Percentiles rank a stretch among this genome's conserved stretches.
These are phyloP conservation scores for Anthrax anthrax DNA, from an alignment of 2,888 invertebrate species.

Conservation along the genomic window DNA sequence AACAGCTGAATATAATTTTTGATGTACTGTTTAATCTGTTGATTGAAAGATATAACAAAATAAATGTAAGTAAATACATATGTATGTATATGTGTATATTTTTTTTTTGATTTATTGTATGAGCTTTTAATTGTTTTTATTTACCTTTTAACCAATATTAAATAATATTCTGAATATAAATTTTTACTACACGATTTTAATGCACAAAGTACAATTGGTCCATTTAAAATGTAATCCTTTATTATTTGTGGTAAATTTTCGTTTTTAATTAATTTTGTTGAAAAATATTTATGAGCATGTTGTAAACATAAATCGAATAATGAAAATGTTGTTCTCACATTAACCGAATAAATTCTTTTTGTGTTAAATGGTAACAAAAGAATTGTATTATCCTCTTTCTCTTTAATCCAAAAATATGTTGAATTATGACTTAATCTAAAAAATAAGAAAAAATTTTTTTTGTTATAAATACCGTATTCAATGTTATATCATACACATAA, in stretches of 20 bases:
- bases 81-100: too few relatives aligned
- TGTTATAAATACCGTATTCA: too few relatives aligned
- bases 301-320: not conserved
- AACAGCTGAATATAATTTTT: constrained; percentile 24
- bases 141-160: constrained; percentile 30
- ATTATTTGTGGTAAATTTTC: not conserved
- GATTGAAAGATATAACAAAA: too few relatives aligned
- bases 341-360: not conserved
- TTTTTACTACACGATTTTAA: constrained; percentile 23
- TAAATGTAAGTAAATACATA: too few relatives aligned
- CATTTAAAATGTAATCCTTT: not conserved
- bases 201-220: constrained; percentile 27
- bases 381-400: not conserved
- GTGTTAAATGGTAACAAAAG: not conserved
- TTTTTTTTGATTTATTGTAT: constrained; percentile 11
- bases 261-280: not conserved
- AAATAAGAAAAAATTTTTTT: not conserved
- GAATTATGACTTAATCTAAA: not conserved
- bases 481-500: not conserved
- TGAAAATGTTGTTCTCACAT: not conserved
- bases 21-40: constrained; percentile 8
- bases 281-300: not conserved
- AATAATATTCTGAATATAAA: constrained; percentile 29
- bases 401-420: not conserved
- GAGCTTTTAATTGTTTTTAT: not conserved